Evolutionary conservation across 2,113 vertebrate genomes (phyloP), one percentile per base, ranked within the genome.

Genomic region (Periophthalmus modestus): DNA sequence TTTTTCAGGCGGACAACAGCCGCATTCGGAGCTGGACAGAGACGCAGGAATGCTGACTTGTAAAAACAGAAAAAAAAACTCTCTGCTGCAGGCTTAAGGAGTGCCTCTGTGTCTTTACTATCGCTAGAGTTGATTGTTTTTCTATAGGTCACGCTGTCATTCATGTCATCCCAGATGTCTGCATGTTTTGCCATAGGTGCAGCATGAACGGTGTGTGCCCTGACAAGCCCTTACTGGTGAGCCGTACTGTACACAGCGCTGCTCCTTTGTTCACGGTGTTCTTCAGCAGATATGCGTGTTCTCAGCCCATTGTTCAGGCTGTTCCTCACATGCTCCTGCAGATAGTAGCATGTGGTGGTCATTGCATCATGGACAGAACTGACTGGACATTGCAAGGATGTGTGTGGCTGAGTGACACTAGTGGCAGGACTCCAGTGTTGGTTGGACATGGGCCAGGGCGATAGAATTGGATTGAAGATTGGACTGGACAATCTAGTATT

Each of bases 391-490:
- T 47, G 36, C 66, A 66, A 19, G 10, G 33, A 65, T 16, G 28
- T 18, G 59, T 62, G 33, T 62, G 59, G 59, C 65, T 57, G 48
- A n/a, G n/a, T 70, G 66, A 59, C 57, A n/a, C 34, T 79, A 83
- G 79, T 80, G 69, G 73, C 77, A 24, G 55, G 81, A 83, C 77
- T 85, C 54, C 75, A 78, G 81, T 80, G 84, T 68, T 85, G 87
- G 87, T 87, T 78, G 79, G 80, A 24, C 85, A 79, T 80, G 78
- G 79, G 80, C 24, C 85, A 79, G 81, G 78, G 82, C 86, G 82
- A 85, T 85, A 88, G 89, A 58, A 14, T 24, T 85, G 70, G 84
- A 87, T 88, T 89, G 70, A 72, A 87, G 88, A 89, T 89, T 84
- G 87, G 90, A 89, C 82, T 89, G 85, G 82, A 80, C 81, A 77